Base-by-base conservation (phyloP, 2,797 vertebrate species). In the Tarsius wallacei region DNA sequence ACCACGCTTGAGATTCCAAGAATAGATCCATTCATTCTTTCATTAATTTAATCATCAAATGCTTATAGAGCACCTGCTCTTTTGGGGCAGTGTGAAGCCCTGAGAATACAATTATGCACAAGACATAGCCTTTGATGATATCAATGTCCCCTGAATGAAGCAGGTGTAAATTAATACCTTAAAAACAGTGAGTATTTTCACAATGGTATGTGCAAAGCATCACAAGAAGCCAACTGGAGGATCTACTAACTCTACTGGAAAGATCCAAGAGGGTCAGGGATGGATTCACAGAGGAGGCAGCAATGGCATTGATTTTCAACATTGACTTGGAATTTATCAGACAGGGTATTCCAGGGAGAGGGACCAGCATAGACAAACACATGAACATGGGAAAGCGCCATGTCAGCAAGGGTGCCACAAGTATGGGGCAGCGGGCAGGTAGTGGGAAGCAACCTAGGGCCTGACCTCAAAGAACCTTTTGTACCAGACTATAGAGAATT, bases 361-460 rank as follows among this genome's bases (percentile, higher is more conserved):
- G 68, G 22, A 57, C 31, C 28, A 33, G 36, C 15, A 47, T 4
- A 19, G n/a, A 10, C 0, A 7, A 57, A 7, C 22, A 16, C 24
- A 7, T 12, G 49, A 10, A 53, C 2, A 1, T 4, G 7, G 9
- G 13, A 55, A 57, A n/a, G 64, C 24, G 1, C 33, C 28, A 1
- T 12, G 49, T 14, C 24, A 19, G 14, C 51, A 11, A 71, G 66
- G 61, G 36, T 2, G 47, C 13, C 16, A 0, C 7, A 13, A 21
- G 47, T 21, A 21, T 5, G 13, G 71, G 53, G 2, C 42, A 68
- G 15, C 22, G 0, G 9, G 31, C 0, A 1, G 28, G 55, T 36
- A 89, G 13, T 5, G 22, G 21, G 76, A 64, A 77, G 14, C 0
- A n/a, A 21, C 14, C 31, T 14, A 53, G 28, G 42, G 14, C 42